Percentiles rank a stretch among this genome's conserved stretches.
phyloP scores from a whole-genome alignment of 2,797 vertebrate genomes.

The Myioborus melanocephalus region DNA sequence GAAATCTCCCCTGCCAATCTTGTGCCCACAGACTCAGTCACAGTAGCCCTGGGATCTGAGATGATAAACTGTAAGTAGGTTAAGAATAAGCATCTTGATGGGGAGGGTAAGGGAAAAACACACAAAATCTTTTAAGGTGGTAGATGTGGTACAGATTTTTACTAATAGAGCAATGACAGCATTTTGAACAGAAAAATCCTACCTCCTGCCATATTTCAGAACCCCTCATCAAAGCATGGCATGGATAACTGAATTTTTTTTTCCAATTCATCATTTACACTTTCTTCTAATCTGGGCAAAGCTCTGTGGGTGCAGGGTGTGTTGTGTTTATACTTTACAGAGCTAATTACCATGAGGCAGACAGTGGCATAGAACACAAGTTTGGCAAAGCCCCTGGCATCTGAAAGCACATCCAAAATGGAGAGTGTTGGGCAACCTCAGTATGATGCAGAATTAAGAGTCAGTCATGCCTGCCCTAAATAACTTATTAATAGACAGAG shows the following conservation, averaged over 20 bases:
- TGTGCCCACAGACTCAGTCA: neutral
- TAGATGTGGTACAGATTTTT: neutral
- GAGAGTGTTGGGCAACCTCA: neutral
- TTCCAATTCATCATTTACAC: neutral
- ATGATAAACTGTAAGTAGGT: neutral
- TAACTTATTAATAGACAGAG: neutral
- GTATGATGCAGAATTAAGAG: neutral
- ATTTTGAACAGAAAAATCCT: neutral
- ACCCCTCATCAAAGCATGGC: neutral
- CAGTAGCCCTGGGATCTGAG: neutral
- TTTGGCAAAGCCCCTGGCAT: neutral
- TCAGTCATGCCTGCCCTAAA: neutral
- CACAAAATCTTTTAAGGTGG: neutral
- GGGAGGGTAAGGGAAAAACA: neutral
- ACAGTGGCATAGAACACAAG: neutral
- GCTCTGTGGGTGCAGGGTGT: neutral
- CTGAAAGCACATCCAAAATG: neutral
- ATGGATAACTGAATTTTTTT: neutral
- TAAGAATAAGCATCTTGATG: neutral
- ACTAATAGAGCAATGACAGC: no score
- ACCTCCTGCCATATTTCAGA: neutral
- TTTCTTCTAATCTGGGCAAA: neutral
- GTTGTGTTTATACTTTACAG: neutral
- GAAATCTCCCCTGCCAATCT: neutral
- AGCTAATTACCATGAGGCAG: neutral